Evolutionary conservation across 2,888 invertebrate genomes (phyloP).

Genomic region (Dryadula phaetusa): DNA sequence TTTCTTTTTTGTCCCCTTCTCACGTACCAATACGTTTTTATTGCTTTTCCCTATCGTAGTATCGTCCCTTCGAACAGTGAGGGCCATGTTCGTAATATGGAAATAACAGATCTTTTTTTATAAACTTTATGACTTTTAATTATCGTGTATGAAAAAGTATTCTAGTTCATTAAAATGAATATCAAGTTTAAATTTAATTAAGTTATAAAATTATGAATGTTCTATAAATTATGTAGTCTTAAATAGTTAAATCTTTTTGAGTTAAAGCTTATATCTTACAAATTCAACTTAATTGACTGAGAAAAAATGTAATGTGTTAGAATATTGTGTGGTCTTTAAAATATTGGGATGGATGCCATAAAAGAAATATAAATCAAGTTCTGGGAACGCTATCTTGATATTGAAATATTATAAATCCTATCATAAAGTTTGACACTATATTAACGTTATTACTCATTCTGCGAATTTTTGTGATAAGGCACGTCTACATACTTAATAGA

Average conservation of each 20-base stretch:
- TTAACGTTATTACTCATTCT: conserved; percentile 27
- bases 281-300: conserved; percentile 11
- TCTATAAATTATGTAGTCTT: neutral
- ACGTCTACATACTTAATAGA: conserved; percentile 29
- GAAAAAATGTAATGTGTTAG: conserved; percentile 1
- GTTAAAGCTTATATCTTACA: neutral
- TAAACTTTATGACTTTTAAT: neutral
- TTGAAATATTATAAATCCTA: conserved; percentile 27
- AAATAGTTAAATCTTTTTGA: neutral
- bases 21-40: conserved; percentile 34
- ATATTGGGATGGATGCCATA: neutral
- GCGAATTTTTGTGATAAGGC: conserved; percentile 34
- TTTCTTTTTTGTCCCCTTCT: conserved; percentile 41
- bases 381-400: conserved; percentile 17
- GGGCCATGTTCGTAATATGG: conserved; percentile 26
- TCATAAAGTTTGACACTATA: conserved; percentile 27
- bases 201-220: neutral
- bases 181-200: neutral
- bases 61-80: neutral
- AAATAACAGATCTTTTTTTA: conserved; percentile 40
- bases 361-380: conserved; percentile 28
- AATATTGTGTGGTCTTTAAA: conserved; percentile 24
- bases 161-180: neutral
- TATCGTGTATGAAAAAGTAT: neutral
- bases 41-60: conserved; percentile 35